A percentile compares a stretch with the other conserved stretches of the same genome.
Evolutionary conservation across 2,797 vertebrate genomes (phyloP).

Genomic region (Pseudomugil gertrudae): DNA sequence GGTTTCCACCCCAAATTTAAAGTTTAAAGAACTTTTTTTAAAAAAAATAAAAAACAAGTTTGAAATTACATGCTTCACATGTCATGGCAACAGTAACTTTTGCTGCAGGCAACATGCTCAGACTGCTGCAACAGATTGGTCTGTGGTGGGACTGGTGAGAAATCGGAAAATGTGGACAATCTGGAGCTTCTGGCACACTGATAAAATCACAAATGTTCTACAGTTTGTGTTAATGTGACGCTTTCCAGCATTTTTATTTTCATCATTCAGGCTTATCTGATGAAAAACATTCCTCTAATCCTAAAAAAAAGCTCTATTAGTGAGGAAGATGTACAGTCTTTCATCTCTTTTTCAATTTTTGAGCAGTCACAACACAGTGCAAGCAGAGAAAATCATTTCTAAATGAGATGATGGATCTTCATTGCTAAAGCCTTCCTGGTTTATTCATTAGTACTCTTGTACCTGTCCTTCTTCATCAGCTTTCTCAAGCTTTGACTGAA

Average conservation of each 20-base stretch:
- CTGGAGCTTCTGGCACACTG: constrained; percentile 13
- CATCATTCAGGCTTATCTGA: constrained; percentile 16
- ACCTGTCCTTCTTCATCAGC: constrained; percentile 48
- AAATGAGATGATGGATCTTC: constrained; percentile 42
- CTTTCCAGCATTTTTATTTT: neutral
- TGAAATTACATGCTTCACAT: constrained; percentile 52
- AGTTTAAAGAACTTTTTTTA: constrained; percentile 12
- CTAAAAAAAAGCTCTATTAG: neutral
- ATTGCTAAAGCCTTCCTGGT: constrained; percentile 41
- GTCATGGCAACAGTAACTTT: constrained; percentile 43
- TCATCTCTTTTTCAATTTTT: neutral
- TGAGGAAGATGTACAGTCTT: neutral
- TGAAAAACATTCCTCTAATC: constrained; percentile 4
- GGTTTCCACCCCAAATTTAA: constrained; percentile 22
- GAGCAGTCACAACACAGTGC: constrained; percentile 1
- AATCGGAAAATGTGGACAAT: constrained; percentile 39
- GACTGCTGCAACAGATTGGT: constrained; percentile 55
- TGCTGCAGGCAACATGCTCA: constrained; percentile 44
- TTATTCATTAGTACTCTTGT: constrained; percentile 52
- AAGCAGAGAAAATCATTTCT: constrained; percentile 3
- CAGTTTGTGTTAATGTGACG: constrained; percentile 11
- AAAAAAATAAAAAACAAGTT: constrained; percentile 30
- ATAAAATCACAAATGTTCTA: constrained; percentile 14
- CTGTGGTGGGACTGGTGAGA: constrained; percentile 41
- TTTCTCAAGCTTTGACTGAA: constrained; percentile 50